These are phyloP conservation scores for Catamblyrhynchus diadema DNA, from an alignment of 2,797 vertebrate species.

Conservation along the genomic window DNA sequence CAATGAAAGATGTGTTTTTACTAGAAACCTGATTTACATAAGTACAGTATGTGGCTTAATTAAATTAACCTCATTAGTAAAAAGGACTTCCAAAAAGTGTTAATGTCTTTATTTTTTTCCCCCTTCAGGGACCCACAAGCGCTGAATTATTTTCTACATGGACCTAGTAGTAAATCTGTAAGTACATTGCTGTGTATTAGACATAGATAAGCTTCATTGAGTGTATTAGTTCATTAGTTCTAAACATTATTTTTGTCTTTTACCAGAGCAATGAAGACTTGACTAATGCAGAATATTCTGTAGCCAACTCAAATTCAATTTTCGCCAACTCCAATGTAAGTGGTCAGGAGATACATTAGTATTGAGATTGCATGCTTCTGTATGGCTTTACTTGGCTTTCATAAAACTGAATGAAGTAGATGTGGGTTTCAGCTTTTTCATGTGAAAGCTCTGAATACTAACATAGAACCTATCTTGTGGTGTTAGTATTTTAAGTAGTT, in stretches of 20 bases:
- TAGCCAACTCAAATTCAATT: constrained; percentile 89
- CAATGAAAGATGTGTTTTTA: not conserved
- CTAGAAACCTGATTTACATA: not conserved
- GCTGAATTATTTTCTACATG: constrained; percentile 96
- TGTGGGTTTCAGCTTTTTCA: not conserved
- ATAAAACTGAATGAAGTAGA: not conserved
- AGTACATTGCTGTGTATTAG: constrained; percentile 70
- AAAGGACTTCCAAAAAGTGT: not conserved
- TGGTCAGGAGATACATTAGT: constrained; percentile 3
- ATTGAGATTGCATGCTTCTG: not conserved
- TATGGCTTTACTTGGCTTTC: not conserved
- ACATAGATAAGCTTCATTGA: not conserved
- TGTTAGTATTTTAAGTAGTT: not conserved
- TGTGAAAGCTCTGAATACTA: not conserved
- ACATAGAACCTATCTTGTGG: not conserved
- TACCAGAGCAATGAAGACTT: constrained; percentile 91
- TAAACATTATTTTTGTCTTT: constrained; percentile 53
- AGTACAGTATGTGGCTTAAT: not conserved
- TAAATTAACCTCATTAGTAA: not conserved
- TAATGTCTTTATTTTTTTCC: not conserved
- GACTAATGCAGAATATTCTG: constrained; percentile 88
- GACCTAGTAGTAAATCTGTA: constrained; percentile 94
- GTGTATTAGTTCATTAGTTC: not conserved
- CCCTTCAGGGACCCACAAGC: constrained; percentile 92
- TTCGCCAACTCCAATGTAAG: constrained; percentile 90